Evolutionary conservation across 2,888 invertebrate genomes (phyloP).

Genomic region (Phaedon cochleariae): DNA sequence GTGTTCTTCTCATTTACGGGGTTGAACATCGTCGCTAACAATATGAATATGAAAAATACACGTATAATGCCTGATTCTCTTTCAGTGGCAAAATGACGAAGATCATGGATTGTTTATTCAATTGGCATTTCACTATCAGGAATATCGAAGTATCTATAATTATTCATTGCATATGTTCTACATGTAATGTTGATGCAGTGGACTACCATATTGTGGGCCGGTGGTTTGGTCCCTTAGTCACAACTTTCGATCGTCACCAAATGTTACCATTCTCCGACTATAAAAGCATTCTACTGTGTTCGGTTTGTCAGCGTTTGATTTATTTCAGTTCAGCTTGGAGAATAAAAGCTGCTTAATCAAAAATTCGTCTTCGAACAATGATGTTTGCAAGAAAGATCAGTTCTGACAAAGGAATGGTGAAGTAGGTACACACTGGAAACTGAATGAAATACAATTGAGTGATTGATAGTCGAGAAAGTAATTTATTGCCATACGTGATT

Average conservation of each 20-base stretch:
- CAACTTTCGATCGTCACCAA: conserved; percentile 4
- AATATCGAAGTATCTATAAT: too few species aligned
- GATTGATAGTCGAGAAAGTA: conserved; percentile 3
- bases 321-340: neutral
- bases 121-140: too few species aligned
- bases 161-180: too few species aligned
- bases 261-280: neutral
- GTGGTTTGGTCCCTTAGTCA: too few species aligned
- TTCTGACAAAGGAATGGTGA: neutral
- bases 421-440: conserved; percentile 2
- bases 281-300: conserved; percentile 3
- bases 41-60: too few species aligned
- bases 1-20: too few species aligned
- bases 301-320: conserved; percentile 8
- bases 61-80: too few species aligned
- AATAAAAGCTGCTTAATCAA: conserved; percentile 5
- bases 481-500: neutral
- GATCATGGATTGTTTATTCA: too few species aligned
- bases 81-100: too few species aligned
- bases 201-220: too few species aligned
- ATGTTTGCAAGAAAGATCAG: conserved; percentile 1
- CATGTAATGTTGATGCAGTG: too few species aligned
- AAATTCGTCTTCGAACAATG: conserved; percentile 6
- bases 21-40: too few species aligned
- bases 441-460: neutral